Evolutionary conservation across 2,888 invertebrate genomes (phyloP).

Genomic region (Meteorus colon): DNA sequence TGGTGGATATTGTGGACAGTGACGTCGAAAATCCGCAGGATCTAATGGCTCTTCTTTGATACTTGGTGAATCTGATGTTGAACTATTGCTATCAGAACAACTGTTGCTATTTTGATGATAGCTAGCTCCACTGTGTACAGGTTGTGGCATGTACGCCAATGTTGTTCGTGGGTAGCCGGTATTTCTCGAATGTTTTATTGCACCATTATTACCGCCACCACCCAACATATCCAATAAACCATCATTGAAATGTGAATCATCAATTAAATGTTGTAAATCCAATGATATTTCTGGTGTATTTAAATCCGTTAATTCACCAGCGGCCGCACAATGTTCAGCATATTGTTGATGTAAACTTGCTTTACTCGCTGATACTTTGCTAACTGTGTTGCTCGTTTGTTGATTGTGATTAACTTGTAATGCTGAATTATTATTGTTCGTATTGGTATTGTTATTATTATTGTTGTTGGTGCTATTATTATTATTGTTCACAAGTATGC

Average conservation of each 20-base stretch:
- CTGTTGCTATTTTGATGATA: conserved; percentile 77
- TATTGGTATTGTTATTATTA: conserved; percentile 63
- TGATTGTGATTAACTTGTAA: conserved; percentile 75
- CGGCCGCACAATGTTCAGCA: conserved; percentile 79
- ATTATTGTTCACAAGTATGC: conserved; percentile 74
- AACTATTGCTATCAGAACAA: conserved; percentile 77
- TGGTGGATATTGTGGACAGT: conserved; percentile 74
- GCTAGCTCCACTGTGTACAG: conserved; percentile 86
- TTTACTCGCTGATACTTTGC: conserved; percentile 74
- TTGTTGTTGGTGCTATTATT: conserved; percentile 60
- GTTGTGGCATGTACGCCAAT: conserved; percentile 93
- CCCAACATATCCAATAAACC: conserved; percentile 90
- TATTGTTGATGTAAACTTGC: conserved; percentile 83
- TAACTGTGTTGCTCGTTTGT: conserved; percentile 75
- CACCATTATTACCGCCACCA: conserved; percentile 66
- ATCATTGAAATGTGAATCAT: conserved; percentile 91
- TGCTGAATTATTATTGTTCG: conserved; percentile 72
- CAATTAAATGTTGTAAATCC: conserved; percentile 93
- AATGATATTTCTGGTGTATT: conserved; percentile 94
- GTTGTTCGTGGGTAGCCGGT: conserved; percentile 79
- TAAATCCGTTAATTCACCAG: conserved; percentile 87
- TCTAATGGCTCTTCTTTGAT: conserved; percentile 92
- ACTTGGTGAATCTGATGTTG: conserved; percentile 83
- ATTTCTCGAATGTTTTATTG: conserved; percentile 70
- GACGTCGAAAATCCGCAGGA: conserved; percentile 83